Conservation (phyloP, 1,140 invertebrate species). For the Wasmannia auropunctata region DNA sequence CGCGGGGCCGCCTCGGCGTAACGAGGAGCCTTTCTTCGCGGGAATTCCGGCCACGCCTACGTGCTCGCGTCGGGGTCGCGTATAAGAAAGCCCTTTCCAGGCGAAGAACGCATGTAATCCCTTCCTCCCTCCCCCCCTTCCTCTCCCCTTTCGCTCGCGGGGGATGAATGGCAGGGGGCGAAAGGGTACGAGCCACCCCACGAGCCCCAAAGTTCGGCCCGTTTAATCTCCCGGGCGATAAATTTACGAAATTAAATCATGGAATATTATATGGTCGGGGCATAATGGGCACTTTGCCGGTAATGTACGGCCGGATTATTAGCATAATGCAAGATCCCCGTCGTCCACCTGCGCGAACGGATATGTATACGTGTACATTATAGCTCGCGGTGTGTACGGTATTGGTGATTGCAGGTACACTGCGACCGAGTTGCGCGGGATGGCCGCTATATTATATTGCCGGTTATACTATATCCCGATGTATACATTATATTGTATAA, state of each 20-base stretch:
- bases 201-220: conserved; percentile 65
- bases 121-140: no score
- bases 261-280: conserved; percentile 75
- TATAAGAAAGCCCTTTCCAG: conserved; percentile 23
- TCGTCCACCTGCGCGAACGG: conserved; percentile 43
- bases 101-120: conserved; percentile 38
- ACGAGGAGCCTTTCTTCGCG: conserved; percentile 69
- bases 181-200: conserved; percentile 11
- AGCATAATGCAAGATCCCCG: conserved; percentile 76
- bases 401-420: conserved; percentile 28
- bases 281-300: conserved; percentile 76
- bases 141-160: not conserved
- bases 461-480: not conserved
- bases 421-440: not conserved
- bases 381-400: not conserved
- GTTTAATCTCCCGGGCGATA: conserved; percentile 75
- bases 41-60: conserved; percentile 52
- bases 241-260: conserved; percentile 80
- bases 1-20: conserved; percentile 64
- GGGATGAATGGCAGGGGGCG: not conserved
- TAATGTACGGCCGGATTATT: conserved; percentile 77
- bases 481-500: not conserved
- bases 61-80: not conserved
- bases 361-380: conserved; percentile 16
- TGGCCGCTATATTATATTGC: not conserved